A percentile compares a stretch with the other conserved stretches of the same genome.
phyloP scores from a whole-genome alignment of 2,888 invertebrate species.

The Chaitophorus viminalis region DNA sequence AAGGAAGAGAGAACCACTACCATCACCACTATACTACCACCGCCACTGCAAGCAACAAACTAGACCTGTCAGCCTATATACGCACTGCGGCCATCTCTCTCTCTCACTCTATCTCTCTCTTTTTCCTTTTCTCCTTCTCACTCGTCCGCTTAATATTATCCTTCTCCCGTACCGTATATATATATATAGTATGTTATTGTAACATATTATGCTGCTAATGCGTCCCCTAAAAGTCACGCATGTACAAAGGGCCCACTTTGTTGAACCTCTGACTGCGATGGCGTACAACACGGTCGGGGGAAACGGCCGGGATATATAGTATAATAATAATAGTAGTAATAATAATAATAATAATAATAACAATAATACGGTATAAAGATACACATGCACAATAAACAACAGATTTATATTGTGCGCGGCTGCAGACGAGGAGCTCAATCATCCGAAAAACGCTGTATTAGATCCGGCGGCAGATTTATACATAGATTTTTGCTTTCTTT shows the following conservation, averaged over 20 bases:
- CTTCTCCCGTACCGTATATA: not conserved
- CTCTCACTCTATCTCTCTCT: conserved; percentile 1
- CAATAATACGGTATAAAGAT: conserved; percentile 57
- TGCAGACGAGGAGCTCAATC: conserved; percentile 48
- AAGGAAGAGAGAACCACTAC: conserved; percentile 33
- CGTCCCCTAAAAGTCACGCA: conserved; percentile 62
- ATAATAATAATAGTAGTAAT: not conserved
- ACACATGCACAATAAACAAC: conserved; percentile 60
- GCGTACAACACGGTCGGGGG: not conserved
- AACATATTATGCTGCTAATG: conserved; percentile 61
- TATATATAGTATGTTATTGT: conserved; percentile 48
- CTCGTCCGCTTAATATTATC: not conserved
- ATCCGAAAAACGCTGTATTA: conserved; percentile 58
- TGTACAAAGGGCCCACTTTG: conserved; percentile 56
- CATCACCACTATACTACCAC: not conserved
- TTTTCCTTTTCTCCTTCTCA: not conserved
- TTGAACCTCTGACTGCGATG: conserved; percentile 25
- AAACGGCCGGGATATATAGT: not conserved
- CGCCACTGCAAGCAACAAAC: conserved; percentile 39
- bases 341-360: conserved; percentile 56
- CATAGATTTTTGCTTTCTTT: conserved; percentile 1
- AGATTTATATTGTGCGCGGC: conserved; percentile 58
- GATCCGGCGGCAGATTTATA: conserved; percentile 50
- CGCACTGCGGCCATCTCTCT: not conserved
- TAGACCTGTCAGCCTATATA: conserved; percentile 52